Evolutionary conservation across 2,797 vertebrate genomes (phyloP).

Genomic region (Lepilemur ruficaudatus): DNA sequence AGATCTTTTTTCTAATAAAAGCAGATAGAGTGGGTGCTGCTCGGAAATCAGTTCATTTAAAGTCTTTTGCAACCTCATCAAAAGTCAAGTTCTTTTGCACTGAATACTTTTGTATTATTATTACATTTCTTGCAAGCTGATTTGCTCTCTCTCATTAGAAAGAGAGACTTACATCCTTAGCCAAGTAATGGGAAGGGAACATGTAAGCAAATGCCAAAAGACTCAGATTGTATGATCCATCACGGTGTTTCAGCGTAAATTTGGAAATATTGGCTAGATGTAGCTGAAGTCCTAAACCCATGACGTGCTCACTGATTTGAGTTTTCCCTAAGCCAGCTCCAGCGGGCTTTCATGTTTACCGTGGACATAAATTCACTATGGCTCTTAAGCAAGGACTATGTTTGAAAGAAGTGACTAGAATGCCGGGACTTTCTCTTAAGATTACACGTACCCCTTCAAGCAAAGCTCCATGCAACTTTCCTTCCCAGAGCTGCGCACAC

Average conservation of each 20-base stretch:
- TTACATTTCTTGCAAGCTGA: slow-evolving; percentile 50
- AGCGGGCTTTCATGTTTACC: slow-evolving; percentile 78
- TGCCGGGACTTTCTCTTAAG: slow-evolving; percentile 80
- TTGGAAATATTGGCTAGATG: slow-evolving; percentile 42
- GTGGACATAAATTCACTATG: slow-evolving; percentile 78
- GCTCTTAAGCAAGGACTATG: slow-evolving; percentile 76
- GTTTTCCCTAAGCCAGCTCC: slow-evolving; percentile 73
- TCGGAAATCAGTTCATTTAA: slow-evolving; percentile 21
- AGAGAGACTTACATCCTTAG: slow-evolving; percentile 54
- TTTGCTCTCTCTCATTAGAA: neutral
- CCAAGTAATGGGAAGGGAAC: slow-evolving; percentile 65
- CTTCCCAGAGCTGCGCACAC: slow-evolving; percentile 76
- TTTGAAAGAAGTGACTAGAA: slow-evolving; percentile 83
- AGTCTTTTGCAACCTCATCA: slow-evolving; percentile 16
- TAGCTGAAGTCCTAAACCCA: slow-evolving; percentile 61
- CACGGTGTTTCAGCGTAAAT: slow-evolving; percentile 49
- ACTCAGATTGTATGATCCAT: slow-evolving; percentile 54
- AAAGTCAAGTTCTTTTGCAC: slow-evolving; percentile 58
- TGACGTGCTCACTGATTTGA: slow-evolving; percentile 70
- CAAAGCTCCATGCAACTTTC: slow-evolving; percentile 80
- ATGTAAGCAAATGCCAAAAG: slow-evolving; percentile 65
- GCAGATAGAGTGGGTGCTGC: neutral
- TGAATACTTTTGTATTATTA: slow-evolving; percentile 39
- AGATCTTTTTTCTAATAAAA: slow-evolving; percentile 46
- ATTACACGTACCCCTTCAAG: slow-evolving; percentile 80